phyloP scores from a whole-genome alignment of 2,888 invertebrate genomes.

The Scaptomyza parva region DNA sequence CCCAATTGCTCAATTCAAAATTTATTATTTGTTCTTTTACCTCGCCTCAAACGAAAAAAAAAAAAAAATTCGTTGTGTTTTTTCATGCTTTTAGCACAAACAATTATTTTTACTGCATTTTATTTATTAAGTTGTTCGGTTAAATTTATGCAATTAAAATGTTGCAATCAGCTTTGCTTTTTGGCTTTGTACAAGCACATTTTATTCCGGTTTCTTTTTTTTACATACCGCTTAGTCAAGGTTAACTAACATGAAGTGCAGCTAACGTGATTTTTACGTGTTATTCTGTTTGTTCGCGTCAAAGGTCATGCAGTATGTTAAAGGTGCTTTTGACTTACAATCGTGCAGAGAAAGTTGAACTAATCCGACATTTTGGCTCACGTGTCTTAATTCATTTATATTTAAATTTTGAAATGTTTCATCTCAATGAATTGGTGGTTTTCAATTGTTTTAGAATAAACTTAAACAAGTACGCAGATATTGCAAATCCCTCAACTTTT shows the following conservation, averaged over 20 bases:
- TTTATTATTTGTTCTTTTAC: not conserved
- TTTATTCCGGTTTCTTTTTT: not conserved
- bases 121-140: not conserved
- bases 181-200: not conserved
- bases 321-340: not conserved
- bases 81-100: not conserved
- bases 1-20: not conserved
- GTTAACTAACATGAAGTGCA: slow-evolving; percentile 33
- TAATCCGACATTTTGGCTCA: no score
- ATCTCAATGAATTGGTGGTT: no score
- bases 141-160: not conserved
- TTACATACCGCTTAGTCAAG: not conserved
- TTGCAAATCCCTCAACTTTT: no score
- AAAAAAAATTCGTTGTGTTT: not conserved
- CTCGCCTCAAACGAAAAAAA: no score
- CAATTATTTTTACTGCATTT: not conserved
- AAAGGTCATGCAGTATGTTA: not conserved
- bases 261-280: slow-evolving; percentile 20
- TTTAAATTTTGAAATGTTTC: no score
- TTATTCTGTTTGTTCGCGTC: not conserved
- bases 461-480: no score
- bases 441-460: no score
- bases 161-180: not conserved
- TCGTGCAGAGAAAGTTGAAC: no score
- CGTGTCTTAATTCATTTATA: no score